A percentile compares a stretch with the other conserved stretches of the same genome.
Conservation (phyloP, 2,113 vertebrate genomes). For the Dolichallabes microphthalmus region DNA sequence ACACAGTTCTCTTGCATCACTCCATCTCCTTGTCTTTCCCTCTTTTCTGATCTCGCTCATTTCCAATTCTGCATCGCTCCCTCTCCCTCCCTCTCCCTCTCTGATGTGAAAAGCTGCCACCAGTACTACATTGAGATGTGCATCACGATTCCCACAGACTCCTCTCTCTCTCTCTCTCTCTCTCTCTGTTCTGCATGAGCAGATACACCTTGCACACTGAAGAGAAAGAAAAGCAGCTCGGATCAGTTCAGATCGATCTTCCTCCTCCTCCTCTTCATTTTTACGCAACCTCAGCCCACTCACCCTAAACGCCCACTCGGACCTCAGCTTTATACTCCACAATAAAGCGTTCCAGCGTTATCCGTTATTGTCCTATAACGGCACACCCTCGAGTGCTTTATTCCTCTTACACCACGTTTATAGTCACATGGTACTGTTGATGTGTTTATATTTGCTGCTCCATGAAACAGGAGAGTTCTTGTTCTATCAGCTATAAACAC, state of each 20-base stretch:
- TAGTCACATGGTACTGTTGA: neutral
- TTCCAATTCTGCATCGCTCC: conserved; percentile 11
- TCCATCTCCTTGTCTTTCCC: conserved; percentile 10
- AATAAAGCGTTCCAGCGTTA: neutral
- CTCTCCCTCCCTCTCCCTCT: conserved; percentile 33
- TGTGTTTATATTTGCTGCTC: neutral
- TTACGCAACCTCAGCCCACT: conserved; percentile 45
- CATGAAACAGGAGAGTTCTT: neutral
- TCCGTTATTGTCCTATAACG: no score
- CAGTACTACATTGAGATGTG: conserved; percentile 68
- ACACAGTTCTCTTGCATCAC: neutral
- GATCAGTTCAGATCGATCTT: conserved; percentile 51
- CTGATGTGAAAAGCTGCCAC: conserved; percentile 32
- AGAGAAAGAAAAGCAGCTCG: conserved; percentile 50
- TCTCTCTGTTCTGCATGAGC: conserved; percentile 59
- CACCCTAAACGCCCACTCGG: conserved; percentile 7
- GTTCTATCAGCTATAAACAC: neutral
- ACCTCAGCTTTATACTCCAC: neutral
- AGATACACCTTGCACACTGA: conserved; percentile 53
- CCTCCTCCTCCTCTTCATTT: conserved; percentile 40
- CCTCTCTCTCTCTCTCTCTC: conserved; percentile 20
- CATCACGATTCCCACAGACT: conserved; percentile 71
- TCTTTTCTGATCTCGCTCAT: conserved; percentile 25
- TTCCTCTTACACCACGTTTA: neutral
- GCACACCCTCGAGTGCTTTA: neutral